phyloP scores from a whole-genome alignment of 2,797 vertebrate genomes.

The Echiichthys vipera region DNA sequence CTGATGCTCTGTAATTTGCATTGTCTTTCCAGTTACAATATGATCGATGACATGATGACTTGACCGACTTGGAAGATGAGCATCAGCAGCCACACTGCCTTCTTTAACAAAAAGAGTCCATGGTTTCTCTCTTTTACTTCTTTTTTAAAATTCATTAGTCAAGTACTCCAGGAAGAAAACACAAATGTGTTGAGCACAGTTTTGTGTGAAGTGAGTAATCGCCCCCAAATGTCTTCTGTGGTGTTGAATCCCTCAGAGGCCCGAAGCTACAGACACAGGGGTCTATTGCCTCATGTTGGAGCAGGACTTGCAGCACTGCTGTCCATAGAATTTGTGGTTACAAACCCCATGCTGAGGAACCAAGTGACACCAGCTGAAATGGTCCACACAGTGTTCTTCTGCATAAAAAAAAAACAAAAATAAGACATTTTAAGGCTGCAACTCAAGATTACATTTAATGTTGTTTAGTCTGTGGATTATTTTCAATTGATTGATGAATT shows the following conservation, averaged over 20 bases:
- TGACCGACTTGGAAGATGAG: conserved; percentile 51
- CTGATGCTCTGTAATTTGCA: conserved; percentile 8
- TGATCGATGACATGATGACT: conserved; percentile 14
- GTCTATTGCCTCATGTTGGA: conserved; percentile 86
- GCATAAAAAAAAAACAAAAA: conserved; percentile 25
- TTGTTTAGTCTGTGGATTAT: background rate
- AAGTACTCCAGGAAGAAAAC: conserved; percentile 76
- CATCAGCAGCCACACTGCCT: conserved; percentile 31
- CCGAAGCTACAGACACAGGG: background rate
- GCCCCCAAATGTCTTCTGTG: conserved; percentile 2
- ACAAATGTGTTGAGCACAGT: conserved; percentile 33
- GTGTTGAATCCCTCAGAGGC: conserved; percentile 15
- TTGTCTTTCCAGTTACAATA: conserved; percentile 60
- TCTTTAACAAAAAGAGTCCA: conserved; percentile 37
- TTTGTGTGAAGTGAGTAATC: conserved; percentile 44
- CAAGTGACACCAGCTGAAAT: conserved; percentile 94
- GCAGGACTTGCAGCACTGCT: conserved; percentile 96
- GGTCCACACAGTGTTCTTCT: conserved; percentile 92
- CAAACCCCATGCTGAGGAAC: conserved; percentile 96
- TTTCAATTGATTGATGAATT: background rate
- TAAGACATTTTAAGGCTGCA: background rate
- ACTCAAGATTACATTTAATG: too few species aligned
- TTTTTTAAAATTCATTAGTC: conserved; percentile 59
- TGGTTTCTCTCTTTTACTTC: conserved; percentile 31
- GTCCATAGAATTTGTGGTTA: conserved; percentile 97